Evolutionary conservation across 2,888 invertebrate genomes (phyloP).

Genomic region (Iselma pallidipennis): DNA sequence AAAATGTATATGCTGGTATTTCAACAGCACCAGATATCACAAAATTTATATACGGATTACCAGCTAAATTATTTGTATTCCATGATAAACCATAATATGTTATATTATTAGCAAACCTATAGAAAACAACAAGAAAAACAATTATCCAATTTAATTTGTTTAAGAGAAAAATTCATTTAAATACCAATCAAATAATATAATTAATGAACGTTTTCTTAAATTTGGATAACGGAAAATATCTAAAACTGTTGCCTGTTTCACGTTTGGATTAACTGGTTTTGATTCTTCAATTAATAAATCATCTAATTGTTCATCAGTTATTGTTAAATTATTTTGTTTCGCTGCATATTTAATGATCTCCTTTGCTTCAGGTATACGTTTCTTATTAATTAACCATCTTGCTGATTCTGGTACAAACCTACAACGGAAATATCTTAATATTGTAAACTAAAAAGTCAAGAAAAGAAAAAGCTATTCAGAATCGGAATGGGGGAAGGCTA

Average conservation of each 20-base stretch:
- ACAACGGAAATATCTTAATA: too few relatives aligned
- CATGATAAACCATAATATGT: constrained; percentile 80
- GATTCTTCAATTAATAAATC: constrained; percentile 57
- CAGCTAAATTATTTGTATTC: constrained; percentile 73
- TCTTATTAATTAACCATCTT: constrained; percentile 71
- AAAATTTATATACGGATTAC: constrained; percentile 74
- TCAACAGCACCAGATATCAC: constrained; percentile 76
- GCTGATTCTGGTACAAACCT: constrained; percentile 74
- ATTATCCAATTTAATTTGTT: background rate
- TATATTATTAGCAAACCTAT: constrained; percentile 77
- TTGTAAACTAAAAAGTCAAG: too few relatives aligned
- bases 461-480: too few relatives aligned
- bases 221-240: constrained; percentile 68
- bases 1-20: constrained; percentile 71
- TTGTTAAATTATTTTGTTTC: constrained; percentile 64
- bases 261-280: constrained; percentile 46
- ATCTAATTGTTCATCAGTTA: constrained; percentile 61
- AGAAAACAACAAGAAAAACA: background rate
- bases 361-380: constrained; percentile 65
- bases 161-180: constrained; percentile 2
- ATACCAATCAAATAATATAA: constrained; percentile 76
- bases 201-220: constrained; percentile 65
- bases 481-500: too few relatives aligned
- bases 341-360: constrained; percentile 66
- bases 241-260: constrained; percentile 54